These are phyloP conservation scores for Zeugodacus cucurbitae DNA, from an alignment of 1,140 invertebrate species.

Conservation along the genomic window DNA sequence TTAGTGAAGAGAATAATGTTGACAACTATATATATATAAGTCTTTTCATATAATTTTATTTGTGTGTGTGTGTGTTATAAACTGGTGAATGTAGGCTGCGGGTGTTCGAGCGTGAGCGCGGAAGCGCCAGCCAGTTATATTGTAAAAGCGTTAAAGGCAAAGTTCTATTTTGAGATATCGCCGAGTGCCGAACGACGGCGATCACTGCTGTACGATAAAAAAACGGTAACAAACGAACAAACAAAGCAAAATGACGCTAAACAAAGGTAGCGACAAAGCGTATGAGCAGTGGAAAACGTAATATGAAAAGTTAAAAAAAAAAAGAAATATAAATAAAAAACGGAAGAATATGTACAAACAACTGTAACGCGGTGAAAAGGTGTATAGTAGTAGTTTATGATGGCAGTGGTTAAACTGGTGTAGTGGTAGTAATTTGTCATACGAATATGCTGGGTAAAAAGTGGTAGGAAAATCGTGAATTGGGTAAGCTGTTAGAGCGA, in stretches of 20 bases:
- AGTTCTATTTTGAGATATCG: constrained; percentile 23
- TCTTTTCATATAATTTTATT: not conserved
- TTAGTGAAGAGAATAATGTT: not conserved
- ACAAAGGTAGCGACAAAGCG: not conserved
- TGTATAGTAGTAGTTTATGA: not conserved
- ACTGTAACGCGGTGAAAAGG: not conserved
- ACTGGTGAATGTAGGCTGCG: not conserved
- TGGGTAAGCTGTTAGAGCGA: not conserved
- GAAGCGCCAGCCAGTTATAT: not conserved
- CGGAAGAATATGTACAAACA: not conserved
- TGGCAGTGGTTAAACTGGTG: not conserved
- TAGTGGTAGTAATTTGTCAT: constrained; percentile 6
- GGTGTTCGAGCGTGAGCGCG: not conserved
- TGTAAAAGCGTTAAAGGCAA: not conserved
- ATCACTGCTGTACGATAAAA: not conserved
- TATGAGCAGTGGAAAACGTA: not conserved
- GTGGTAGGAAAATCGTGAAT: not conserved
- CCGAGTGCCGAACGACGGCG: not conserved
- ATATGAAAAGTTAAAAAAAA: not conserved
- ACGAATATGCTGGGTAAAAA: not conserved
- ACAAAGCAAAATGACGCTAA: not conserved
- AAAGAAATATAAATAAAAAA: not conserved
- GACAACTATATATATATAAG: not conserved
- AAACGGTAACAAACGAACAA: constrained; percentile 26
- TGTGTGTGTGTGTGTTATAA: not conserved